phyloP scores from a whole-genome alignment of 2,888 invertebrate genomes.

The Sesia apiformis region DNA sequence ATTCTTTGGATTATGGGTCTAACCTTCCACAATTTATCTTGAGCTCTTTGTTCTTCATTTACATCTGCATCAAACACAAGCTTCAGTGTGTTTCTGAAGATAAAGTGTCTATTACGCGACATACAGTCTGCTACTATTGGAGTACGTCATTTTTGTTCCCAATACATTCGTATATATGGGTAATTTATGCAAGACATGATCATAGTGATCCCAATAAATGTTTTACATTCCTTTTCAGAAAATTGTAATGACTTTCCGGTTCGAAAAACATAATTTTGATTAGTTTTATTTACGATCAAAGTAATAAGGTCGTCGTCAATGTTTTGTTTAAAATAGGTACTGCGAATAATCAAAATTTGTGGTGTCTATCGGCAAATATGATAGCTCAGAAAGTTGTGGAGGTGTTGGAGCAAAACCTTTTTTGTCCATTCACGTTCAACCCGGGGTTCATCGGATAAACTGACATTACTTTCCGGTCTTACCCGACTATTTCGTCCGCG shows the following conservation, averaged over 20 bases:
- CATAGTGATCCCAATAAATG: slow-evolving; percentile 1
- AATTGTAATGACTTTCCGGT: background rate
- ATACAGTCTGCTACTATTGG: slow-evolving; percentile 1
- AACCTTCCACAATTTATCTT: slow-evolving; percentile 12
- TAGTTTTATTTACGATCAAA: slow-evolving; percentile 1
- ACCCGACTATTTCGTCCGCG: background rate
- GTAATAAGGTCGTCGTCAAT: slow-evolving; percentile 1
- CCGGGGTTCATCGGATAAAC: background rate
- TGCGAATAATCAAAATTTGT: background rate
- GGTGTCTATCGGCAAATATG: slow-evolving; percentile 1
- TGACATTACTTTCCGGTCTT: slow-evolving; percentile 1
- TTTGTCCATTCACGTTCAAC: background rate
- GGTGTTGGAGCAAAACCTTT: too few relatives aligned
- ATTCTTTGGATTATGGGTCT: slow-evolving; percentile 5
- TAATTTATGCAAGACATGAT: slow-evolving; percentile 2
- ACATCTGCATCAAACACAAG: slow-evolving; percentile 11
- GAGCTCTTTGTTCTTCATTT: slow-evolving; percentile 3
- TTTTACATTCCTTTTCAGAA: background rate
- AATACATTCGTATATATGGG: slow-evolving; percentile 2
- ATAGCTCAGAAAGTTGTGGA: background rate
- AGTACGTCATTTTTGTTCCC: slow-evolving; percentile 1
- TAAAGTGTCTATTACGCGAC: too few relatives aligned
- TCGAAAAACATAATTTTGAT: background rate
- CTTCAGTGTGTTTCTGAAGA: slow-evolving; percentile 1
- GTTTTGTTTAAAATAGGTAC: slow-evolving; percentile 1